Base-by-base conservation (phyloP, 92 coral and sea anemone genomes). In the Epizoanthus stellaris region DNA sequence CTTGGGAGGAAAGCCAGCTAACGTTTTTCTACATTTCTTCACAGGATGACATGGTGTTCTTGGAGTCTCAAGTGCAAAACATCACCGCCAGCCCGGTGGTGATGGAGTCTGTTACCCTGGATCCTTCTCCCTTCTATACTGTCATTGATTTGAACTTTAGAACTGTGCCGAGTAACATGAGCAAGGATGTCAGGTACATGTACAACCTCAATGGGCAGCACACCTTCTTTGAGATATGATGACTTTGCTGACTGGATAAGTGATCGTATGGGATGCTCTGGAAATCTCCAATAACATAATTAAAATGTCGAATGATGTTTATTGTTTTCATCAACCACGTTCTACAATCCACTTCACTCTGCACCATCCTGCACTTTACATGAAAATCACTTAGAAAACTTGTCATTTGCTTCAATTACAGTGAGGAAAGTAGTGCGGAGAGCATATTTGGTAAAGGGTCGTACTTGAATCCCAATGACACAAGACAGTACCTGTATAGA, bases 21-120 rank as follows among this genome's bases (percentile, higher is more conserved):
- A 52, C 14, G 14, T 52, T 52, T 52, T 52, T 13, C 10, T 9
- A 52, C 14, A 52, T 9, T 52, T 52, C 56, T 36, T 66, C 8
- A 11, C 64, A 96, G 99, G 94, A 94, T 88, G 98, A 97, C 85
- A 91, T 87, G 70, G 93, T 95, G 76, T 97, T 93, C 76, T 87
- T 97, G 71, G 99, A 97, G 77, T 98, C 98, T 16, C 99, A 97
- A 90, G 99, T 97, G 11, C 99, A 97, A 86, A 97, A 97, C 85
- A 97, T 97, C 81, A 97, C 99, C 15, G 85, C 98, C 12, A 93
- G 94, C 83, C 95, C 99, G 15, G 91, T 97, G 92, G 98, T 95
- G 16, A 97, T 97, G 99, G 98, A 97, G 70, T 97, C 99, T 17
- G 98, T 97, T 14, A 80, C 84, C 47, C 88, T 97, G 38, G 99